These are phyloP conservation scores for Drosophila sturtevanti DNA, from an alignment of 1,140 invertebrate genomes.

Conservation along the genomic window DNA sequence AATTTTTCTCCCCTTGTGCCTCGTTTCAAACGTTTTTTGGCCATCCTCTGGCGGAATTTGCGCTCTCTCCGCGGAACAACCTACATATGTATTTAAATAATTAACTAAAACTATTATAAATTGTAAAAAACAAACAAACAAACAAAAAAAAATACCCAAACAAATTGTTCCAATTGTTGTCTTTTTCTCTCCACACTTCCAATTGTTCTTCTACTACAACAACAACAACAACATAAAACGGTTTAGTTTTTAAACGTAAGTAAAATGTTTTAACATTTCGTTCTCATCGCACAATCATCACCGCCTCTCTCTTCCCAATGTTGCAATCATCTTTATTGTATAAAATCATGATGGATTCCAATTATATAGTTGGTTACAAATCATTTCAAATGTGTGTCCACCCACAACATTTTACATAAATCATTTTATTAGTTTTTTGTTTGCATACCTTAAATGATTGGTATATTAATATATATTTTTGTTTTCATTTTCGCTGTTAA, in stretches of 20 bases:
- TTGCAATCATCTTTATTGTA: slow-evolving; percentile 8
- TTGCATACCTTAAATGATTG: slow-evolving; percentile 5
- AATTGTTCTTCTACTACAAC: slow-evolving; percentile 32
- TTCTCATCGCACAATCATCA: slow-evolving; percentile 28
- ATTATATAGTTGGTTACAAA: slow-evolving; percentile 13
- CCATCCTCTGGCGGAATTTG: slow-evolving; percentile 62
- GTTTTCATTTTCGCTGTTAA: slow-evolving; percentile 22
- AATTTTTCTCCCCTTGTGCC: slow-evolving; percentile 63
- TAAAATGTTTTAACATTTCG: slow-evolving; percentile 6
- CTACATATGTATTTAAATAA: slow-evolving; percentile 10
- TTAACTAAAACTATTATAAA: background rate
- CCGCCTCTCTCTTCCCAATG: background rate
- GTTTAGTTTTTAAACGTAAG: slow-evolving; percentile 8
- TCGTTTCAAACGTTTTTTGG: slow-evolving; percentile 60
- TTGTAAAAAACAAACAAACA: slow-evolving; percentile 2
- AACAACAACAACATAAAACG: background rate
- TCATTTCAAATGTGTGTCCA: background rate
- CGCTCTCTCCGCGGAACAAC: slow-evolving; percentile 54
- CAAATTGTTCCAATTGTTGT: background rate
- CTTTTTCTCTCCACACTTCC: background rate
- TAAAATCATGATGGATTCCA: background rate
- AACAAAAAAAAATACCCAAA: too few relatives aligned
- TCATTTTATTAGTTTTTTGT: background rate
- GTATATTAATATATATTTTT: background rate
- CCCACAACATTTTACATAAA: slow-evolving; percentile 4